These are phyloP conservation scores for Hypanus sabinus DNA, from an alignment of 2,113 vertebrate genomes.

Conservation along the genomic window DNA sequence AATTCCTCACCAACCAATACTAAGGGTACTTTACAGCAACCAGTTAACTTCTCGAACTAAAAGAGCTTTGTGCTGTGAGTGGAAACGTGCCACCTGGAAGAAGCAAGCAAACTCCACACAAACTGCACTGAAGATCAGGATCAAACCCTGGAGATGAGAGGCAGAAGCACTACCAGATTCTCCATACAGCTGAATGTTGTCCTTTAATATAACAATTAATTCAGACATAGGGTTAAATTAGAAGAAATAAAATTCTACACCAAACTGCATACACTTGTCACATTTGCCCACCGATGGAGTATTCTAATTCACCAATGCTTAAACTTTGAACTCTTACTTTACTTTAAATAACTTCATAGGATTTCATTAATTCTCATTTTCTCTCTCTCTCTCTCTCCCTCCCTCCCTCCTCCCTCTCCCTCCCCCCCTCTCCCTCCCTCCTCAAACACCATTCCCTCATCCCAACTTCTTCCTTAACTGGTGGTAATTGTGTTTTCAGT, in stretches of 20 bases:
- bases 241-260: neutral
- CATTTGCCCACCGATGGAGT: neutral
- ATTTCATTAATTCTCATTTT: neutral
- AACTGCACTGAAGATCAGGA: no score
- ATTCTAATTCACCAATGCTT: neutral
- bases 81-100: no score
- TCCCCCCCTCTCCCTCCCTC: neutral
- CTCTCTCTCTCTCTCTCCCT: neutral
- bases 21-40: no score
- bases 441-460: no score
- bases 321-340: neutral
- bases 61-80: no score
- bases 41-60: no score
- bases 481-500: neutral
- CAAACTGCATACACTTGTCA: neutral
- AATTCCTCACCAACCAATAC: no score
- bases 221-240: neutral
- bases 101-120: no score
- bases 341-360: neutral
- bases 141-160: no score
- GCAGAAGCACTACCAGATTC: no score
- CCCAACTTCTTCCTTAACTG: neutral
- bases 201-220: neutral
- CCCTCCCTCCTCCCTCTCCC: neutral
- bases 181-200: neutral